Conservation (phyloP, 2,888 invertebrate genomes). For the Teleogryllus oceanicus region DNA sequence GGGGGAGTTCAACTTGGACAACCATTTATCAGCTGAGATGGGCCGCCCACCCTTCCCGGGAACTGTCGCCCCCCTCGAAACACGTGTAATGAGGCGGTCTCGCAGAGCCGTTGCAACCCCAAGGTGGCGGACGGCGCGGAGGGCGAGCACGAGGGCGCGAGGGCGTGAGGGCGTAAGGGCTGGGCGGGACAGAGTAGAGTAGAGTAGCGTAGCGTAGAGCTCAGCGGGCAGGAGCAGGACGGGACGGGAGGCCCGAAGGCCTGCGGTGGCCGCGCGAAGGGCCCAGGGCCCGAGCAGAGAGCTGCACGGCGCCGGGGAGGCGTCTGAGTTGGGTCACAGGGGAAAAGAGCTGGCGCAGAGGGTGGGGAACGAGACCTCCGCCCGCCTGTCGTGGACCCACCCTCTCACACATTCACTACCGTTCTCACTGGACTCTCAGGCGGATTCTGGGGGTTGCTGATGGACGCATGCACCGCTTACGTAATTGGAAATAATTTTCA, state of each 20-base stretch:
- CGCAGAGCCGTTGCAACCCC: not conserved
- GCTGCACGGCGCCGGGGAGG: not conserved
- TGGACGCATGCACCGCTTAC: too few species aligned
- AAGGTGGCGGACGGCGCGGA: not conserved
- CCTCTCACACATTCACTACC: too few species aligned
- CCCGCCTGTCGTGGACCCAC: too few species aligned
- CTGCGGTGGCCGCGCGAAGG: not conserved
- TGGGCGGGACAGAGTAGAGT: not conserved
- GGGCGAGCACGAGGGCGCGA: not conserved
- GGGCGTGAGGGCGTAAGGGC: not conserved
- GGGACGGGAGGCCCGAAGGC: not conserved
- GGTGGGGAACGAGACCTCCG: too few species aligned
- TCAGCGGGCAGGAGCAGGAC: not conserved
- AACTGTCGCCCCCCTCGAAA: not conserved
- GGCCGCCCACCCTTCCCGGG: not conserved
- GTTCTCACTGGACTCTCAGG: too few species aligned
- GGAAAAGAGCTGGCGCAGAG: not conserved
- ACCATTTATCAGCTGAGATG: constrained; percentile 32
- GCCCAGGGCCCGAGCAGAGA: too few species aligned
- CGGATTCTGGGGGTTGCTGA: too few species aligned
- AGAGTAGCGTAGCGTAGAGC: not conserved
- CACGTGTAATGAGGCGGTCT: constrained; percentile 18
- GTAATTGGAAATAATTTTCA: too few species aligned
- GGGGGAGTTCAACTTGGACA: constrained; percentile 18
- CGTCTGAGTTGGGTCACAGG: not conserved